phyloP scores from a whole-genome alignment of 2,797 vertebrate species.

The Psittacula echo region DNA sequence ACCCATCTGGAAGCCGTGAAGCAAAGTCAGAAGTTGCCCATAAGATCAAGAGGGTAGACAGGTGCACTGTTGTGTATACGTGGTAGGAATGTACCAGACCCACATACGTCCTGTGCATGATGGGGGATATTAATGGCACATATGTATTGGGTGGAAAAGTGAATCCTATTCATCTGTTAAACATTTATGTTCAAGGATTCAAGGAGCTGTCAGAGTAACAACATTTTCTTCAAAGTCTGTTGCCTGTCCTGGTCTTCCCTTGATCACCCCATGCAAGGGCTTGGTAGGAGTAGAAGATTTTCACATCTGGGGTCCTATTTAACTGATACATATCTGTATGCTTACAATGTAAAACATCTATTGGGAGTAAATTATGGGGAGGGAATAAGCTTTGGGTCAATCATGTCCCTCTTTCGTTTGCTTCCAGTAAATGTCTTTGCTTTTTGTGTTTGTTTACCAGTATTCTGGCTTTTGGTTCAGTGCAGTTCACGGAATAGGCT shows the following conservation, averaged over 20 bases:
- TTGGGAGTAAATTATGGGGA: not conserved
- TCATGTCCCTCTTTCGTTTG: slow-evolving; percentile 6
- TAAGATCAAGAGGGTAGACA: not conserved
- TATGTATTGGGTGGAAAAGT: not conserved
- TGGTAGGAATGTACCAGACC: not conserved
- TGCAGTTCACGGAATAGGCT: slow-evolving; percentile 9
- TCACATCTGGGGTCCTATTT: not conserved
- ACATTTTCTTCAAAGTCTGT: not conserved
- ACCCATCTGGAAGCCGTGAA: not conserved
- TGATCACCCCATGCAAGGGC: not conserved
- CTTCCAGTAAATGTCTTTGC: slow-evolving; percentile 39
- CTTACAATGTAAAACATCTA: not conserved
- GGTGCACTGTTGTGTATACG: not conserved
- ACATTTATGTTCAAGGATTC: not conserved
- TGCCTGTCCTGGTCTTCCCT: not conserved
- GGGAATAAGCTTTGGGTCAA: not conserved
- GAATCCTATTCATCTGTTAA: not conserved
- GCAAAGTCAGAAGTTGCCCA: not conserved
- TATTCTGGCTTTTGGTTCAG: slow-evolving; percentile 26
- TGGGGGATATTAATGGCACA: not conserved
- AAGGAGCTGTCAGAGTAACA: not conserved
- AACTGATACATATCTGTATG: not conserved
- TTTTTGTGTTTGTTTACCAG: slow-evolving; percentile 41
- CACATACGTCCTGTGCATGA: not conserved
- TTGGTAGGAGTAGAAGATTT: not conserved